Conservation (phyloP, 2,797 vertebrate genomes). For the Columba guinea region DNA sequence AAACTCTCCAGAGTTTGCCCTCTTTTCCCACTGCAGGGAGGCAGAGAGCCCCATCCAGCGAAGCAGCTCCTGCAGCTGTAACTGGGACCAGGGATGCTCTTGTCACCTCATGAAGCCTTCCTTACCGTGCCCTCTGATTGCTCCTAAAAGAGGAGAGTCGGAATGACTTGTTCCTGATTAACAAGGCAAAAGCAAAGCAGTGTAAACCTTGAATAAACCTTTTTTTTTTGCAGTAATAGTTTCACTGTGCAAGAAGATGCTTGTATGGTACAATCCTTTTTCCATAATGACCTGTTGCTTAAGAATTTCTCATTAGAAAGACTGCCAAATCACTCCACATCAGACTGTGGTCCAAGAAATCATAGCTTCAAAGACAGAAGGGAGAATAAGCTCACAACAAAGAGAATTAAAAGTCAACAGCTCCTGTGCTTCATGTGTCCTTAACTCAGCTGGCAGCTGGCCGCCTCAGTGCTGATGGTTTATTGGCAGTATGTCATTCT, state of each 20-base stretch:
- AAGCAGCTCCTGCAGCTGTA: background rate
- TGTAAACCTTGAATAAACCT: background rate
- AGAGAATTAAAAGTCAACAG: background rate
- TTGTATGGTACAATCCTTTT: background rate
- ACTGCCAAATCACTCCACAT: background rate
- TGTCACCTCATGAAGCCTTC: background rate
- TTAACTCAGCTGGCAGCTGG: background rate
- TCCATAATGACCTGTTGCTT: background rate
- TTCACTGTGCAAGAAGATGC: background rate
- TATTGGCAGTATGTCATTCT: background rate
- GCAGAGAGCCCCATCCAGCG: fast-evolving
- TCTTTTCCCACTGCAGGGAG: background rate
- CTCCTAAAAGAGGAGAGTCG: background rate
- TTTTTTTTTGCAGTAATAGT: background rate
- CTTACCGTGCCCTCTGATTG: background rate
- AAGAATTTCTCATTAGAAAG: background rate
- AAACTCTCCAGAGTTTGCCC: background rate
- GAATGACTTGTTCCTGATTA: background rate
- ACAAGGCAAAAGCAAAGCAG: background rate
- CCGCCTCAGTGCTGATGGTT: background rate
- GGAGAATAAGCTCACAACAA: background rate
- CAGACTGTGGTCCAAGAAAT: background rate
- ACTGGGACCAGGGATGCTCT: background rate
- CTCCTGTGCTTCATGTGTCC: background rate
- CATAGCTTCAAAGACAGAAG: background rate